Evolutionary conservation across 2,797 vertebrate species (phyloP).

Genomic region (Arrhamphus sclerolepis): DNA sequence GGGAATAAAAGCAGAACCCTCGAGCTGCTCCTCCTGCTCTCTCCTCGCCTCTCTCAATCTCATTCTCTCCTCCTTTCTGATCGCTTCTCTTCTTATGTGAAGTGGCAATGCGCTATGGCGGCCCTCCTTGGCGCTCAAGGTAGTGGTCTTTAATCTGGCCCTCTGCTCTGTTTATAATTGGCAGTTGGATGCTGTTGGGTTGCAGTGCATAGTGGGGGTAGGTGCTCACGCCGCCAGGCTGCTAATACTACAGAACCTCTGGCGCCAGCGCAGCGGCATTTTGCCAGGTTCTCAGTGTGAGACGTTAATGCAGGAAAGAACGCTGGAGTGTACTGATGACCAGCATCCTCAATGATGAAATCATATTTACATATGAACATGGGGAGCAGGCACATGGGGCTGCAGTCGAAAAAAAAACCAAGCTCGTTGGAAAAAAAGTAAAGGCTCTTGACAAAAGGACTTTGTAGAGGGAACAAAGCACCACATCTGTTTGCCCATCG

Average conservation of each 20-base stretch:
- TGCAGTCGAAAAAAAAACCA: conserved; percentile 1
- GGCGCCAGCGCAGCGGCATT: conserved; percentile 42
- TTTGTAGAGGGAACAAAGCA: neutral
- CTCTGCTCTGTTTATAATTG: conserved; percentile 70
- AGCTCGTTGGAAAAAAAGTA: conserved; percentile 4
- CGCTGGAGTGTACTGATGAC: conserved; percentile 21
- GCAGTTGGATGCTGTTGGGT: conserved; percentile 57
- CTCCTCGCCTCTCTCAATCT: conserved; percentile 47
- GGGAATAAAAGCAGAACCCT: conserved; percentile 64
- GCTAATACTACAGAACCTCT: conserved; percentile 50
- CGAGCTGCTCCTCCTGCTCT: conserved; percentile 58
- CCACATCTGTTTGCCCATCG: neutral
- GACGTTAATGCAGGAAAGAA: conserved; percentile 27
- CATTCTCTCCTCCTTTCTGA: conserved; percentile 54
- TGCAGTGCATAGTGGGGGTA: conserved; percentile 39
- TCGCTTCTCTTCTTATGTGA: conserved; percentile 54
- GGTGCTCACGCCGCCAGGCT: conserved; percentile 14
- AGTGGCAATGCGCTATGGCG: conserved; percentile 54
- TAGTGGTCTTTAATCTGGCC: conserved; percentile 73
- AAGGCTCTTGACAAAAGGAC: neutral
- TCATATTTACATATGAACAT: conserved; percentile 30
- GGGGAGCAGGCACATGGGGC: conserved; percentile 14
- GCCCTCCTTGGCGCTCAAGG: conserved; percentile 60
- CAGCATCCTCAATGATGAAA: conserved; percentile 35
- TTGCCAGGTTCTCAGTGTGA: conserved; percentile 46